Conservation (phyloP, 2,888 invertebrate species). For the Neuroscelio doddi region DNA sequence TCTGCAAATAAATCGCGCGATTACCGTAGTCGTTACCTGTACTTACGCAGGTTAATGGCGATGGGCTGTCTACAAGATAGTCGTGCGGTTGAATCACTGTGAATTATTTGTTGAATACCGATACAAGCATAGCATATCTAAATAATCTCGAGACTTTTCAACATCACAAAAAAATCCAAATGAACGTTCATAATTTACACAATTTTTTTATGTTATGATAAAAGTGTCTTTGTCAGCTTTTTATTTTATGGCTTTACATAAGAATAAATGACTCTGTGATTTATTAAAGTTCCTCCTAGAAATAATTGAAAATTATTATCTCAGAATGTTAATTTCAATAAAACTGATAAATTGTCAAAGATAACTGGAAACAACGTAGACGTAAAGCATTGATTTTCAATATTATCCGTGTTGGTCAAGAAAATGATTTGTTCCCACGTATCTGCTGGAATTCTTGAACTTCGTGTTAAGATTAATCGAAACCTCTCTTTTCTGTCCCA, state of each 20-base stretch:
- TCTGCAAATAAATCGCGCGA: constrained; percentile 45
- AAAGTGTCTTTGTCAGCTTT: background rate
- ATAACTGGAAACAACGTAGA: no score
- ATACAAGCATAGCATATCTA: constrained; percentile 15
- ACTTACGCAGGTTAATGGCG: constrained; percentile 49
- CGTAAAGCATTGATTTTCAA: no score
- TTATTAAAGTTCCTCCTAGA: no score
- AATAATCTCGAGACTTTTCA: constrained; percentile 24
- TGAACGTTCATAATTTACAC: background rate
- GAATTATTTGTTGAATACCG: constrained; percentile 40
- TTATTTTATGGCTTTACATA: no score
- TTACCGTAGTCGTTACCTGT: constrained; percentile 47
- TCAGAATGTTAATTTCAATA: no score
- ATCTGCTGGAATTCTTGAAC: no score
- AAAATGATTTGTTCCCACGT: no score
- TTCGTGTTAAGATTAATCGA: constrained; percentile 5
- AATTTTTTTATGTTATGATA: background rate
- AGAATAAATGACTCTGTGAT: no score
- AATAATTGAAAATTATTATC: no score
- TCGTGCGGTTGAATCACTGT: constrained; percentile 37
- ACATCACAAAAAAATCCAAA: background rate
- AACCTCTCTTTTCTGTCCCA: background rate
- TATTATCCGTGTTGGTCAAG: no score
- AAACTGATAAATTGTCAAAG: no score
- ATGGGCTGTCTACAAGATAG: constrained; percentile 46